These are phyloP conservation scores for Chamaetylas fuelleborni DNA, from an alignment of 2,113 vertebrate species.

Conservation along the genomic window DNA sequence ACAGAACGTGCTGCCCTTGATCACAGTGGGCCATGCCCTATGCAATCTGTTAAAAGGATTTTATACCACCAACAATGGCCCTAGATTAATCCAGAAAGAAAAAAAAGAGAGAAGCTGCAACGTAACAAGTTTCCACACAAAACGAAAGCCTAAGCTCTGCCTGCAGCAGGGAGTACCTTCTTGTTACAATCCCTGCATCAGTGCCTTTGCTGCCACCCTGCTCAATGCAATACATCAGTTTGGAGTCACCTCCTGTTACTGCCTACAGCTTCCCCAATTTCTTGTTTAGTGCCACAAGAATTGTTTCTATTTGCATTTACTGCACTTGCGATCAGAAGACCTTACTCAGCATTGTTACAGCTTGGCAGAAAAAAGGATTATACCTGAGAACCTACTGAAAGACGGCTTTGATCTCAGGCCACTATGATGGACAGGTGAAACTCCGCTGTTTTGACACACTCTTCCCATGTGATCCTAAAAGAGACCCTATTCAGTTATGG, in stretches of 20 bases:
- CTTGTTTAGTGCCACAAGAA: not conserved
- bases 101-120: not conserved
- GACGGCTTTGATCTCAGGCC: not conserved
- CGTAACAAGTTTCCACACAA: not conserved
- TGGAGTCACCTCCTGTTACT: not conserved
- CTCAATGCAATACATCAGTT: not conserved
- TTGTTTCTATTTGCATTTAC: not conserved
- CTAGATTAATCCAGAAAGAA: not conserved
- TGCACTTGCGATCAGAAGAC: not conserved
- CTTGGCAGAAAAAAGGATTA: not conserved
- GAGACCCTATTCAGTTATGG: not conserved
- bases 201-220: accelerated
- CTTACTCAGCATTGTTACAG: accelerated
- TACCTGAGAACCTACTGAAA: not conserved
- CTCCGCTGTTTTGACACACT: not conserved
- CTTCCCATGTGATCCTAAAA: not conserved
- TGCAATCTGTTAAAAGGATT: not conserved
- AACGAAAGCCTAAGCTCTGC: not conserved
- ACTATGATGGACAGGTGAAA: not conserved
- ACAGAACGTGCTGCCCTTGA: not conserved
- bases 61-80: not conserved
- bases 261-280: not conserved
- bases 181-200: not conserved
- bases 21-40: not conserved
- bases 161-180: not conserved